Evolutionary conservation across 2,797 vertebrate genomes (phyloP).

Genomic region (Orestias chungarensis): DNA sequence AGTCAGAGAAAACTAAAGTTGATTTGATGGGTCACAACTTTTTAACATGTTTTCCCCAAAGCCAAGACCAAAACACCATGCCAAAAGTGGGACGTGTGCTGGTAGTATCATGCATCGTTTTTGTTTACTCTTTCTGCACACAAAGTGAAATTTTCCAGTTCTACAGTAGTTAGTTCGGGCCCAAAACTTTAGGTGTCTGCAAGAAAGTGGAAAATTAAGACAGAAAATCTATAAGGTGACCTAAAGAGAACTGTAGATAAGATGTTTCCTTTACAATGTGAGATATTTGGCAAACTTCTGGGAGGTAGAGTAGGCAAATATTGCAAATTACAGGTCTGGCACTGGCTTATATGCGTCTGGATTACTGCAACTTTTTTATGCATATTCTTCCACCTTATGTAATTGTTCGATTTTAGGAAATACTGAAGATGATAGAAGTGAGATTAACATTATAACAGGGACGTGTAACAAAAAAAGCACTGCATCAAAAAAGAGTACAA

Average conservation of each 20-base stretch:
- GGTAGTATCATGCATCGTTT: background rate
- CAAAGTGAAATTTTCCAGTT: background rate
- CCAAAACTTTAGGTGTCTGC: background rate
- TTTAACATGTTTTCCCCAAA: background rate
- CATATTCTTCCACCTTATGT: background rate
- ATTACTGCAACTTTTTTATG: background rate
- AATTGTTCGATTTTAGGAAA: background rate
- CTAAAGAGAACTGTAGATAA: background rate
- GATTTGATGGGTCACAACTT: no score
- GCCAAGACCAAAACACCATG: background rate
- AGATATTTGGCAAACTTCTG: background rate
- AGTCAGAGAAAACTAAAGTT: background rate
- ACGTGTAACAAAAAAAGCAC: background rate
- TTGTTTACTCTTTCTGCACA: background rate
- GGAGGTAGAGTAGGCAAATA: background rate
- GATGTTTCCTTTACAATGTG: background rate
- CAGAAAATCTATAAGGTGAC: background rate
- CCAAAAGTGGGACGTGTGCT: background rate
- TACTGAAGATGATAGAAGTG: background rate
- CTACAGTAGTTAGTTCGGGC: background rate
- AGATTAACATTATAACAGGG: background rate
- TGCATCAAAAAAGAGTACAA: constrained; percentile 45
- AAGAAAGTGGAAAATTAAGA: background rate
- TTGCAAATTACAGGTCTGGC: background rate
- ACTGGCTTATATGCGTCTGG: background rate